These are phyloP conservation scores for Montipora efflorescens DNA, from an alignment of 64 coral and sea anemone genomes.

Conservation along the genomic window DNA sequence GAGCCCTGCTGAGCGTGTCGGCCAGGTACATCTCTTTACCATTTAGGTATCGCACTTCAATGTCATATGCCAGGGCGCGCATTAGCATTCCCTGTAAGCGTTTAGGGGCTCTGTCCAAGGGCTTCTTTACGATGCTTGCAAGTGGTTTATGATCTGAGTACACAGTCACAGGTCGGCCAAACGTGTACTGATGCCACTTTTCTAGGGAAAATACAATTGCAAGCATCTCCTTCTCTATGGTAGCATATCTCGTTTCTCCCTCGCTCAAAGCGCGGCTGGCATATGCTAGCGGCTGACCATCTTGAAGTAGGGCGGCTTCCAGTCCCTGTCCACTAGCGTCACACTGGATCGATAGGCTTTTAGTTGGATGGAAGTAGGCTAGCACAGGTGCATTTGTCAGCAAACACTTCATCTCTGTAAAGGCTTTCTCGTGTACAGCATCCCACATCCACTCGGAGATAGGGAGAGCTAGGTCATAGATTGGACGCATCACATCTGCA, in stretches of 20 bases:
- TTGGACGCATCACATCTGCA: not conserved
- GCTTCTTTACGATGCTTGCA: not conserved
- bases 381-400: not conserved
- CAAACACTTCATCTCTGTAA: not conserved
- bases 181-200: constrained; percentile 27
- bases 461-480: not conserved
- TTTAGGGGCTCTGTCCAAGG: not conserved
- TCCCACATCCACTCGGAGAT: not conserved
- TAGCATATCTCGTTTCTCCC: not conserved
- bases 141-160: not conserved
- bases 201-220: constrained; percentile 2
- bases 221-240: constrained; percentile 27
- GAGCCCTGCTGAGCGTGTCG: not conserved
- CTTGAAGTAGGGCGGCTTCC: not conserved
- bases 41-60: not conserved
- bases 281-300: not conserved
- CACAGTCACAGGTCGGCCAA: not conserved
- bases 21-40: not conserved
- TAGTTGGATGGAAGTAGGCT: not conserved
- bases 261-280: constrained; percentile 5
- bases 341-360: not conserved
- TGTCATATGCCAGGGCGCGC: not conserved
- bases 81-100: not conserved
- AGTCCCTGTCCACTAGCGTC: constrained; percentile 3
- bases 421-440: not conserved